Evolutionary conservation across 2,888 invertebrate genomes (phyloP).

Genomic region (Seira ritae): DNA sequence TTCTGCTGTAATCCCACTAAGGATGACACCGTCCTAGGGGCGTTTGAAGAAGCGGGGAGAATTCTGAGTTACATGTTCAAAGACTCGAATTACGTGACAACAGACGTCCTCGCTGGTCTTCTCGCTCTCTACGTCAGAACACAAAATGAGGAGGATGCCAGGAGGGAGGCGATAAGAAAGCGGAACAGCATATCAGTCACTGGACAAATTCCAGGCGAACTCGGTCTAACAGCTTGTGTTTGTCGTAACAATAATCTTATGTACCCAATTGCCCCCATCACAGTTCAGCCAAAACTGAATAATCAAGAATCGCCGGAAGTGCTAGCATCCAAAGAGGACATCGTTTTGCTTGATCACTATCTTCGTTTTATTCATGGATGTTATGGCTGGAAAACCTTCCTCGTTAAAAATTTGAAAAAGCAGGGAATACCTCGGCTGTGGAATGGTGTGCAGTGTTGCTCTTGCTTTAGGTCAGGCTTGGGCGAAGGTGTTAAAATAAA

Average conservation of each 20-base stretch:
- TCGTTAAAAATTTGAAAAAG: constrained; percentile 63
- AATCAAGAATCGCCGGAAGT: constrained; percentile 47
- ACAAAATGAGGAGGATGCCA: constrained; percentile 77
- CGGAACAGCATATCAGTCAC: constrained; percentile 30
- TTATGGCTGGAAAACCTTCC: constrained; percentile 66
- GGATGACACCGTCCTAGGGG: constrained; percentile 55
- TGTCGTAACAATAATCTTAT: constrained; percentile 34
- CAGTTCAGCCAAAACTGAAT: constrained; percentile 35
- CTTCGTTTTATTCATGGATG: constrained; percentile 62
- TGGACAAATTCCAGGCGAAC: not conserved
- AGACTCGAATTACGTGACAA: constrained; percentile 90
- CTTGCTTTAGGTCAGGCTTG: constrained; percentile 46
- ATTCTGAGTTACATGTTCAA: constrained; percentile 87
- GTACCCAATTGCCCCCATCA: constrained; percentile 44
- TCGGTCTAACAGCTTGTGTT: constrained; percentile 52
- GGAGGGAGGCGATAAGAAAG: constrained; percentile 40
- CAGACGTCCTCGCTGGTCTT: constrained; percentile 93
- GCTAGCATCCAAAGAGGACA: constrained; percentile 56
- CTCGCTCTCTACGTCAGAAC: constrained; percentile 86
- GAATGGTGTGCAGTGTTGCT: constrained; percentile 60
- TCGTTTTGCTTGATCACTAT: constrained; percentile 65
- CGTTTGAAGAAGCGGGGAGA: constrained; percentile 68
- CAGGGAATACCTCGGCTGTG: constrained; percentile 60
- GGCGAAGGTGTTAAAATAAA: constrained; percentile 77
- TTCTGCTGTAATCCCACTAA: constrained; percentile 51